Conservation (phyloP, 2,888 invertebrate genomes). For the Gastrophysa polygoni region DNA sequence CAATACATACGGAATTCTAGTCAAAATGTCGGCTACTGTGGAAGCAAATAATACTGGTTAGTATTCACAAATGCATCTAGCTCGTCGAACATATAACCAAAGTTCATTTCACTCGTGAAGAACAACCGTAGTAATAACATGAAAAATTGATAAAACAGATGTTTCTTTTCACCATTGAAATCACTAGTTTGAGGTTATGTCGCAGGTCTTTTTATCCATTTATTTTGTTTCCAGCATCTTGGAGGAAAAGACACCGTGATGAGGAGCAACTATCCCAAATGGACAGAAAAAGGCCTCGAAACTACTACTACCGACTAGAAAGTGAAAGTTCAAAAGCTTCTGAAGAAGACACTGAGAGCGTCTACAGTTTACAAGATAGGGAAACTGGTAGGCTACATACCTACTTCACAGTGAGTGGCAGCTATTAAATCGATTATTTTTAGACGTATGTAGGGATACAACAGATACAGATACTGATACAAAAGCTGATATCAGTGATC, state of each 20-base stretch:
- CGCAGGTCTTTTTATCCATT: not conserved
- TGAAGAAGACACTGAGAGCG: conserved; percentile 62
- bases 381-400: conserved; percentile 66
- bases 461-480: conserved; percentile 53
- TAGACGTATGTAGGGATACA: conserved; percentile 56
- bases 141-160: not conserved
- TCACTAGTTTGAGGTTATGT: not conserved
- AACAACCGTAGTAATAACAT: not conserved
- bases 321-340: conserved; percentile 56
- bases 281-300: conserved; percentile 38
- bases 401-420: conserved; percentile 23
- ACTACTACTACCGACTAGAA: conserved; percentile 53
- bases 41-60: conserved; percentile 39
- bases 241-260: conserved; percentile 39
- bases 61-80: too few relatives aligned
- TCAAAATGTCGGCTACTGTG: conserved; percentile 39
- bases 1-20: too few relatives aligned
- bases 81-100: too few relatives aligned
- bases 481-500: conserved; percentile 37
- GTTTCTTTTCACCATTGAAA: not conserved
- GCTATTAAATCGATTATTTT: conserved; percentile 48
- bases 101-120: conserved; percentile 2
- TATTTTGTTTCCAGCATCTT: conserved; percentile 36
- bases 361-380: conserved; percentile 67
- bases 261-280: conserved; percentile 30